A percentile compares a stretch with the other conserved stretches of the same genome.
Conservation (phyloP, 2,888 invertebrate species). For the Dynastes grantii region DNA sequence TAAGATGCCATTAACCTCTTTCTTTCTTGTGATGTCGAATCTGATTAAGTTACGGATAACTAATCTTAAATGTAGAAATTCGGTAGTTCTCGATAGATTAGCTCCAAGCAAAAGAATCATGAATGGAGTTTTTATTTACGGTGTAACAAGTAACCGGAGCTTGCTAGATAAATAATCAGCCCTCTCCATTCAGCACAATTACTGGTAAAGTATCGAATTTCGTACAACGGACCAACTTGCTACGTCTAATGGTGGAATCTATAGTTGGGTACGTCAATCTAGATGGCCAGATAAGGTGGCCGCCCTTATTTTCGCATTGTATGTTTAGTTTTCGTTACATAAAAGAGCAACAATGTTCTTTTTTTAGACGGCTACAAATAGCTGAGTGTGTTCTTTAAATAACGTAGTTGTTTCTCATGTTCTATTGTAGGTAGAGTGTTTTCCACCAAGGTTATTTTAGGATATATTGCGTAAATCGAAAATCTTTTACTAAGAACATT, state of each 20-base stretch:
- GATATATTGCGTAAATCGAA: too few species aligned
- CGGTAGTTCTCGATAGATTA: slow-evolving; percentile 27
- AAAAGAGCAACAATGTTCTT: slow-evolving; percentile 53
- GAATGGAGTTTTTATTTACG: slow-evolving; percentile 50
- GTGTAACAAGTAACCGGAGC: slow-evolving; percentile 53
- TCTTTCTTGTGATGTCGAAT: slow-evolving; percentile 26
- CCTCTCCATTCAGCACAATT: slow-evolving; percentile 54
- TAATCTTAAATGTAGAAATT: slow-evolving; percentile 40
- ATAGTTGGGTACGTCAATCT: slow-evolving; percentile 17
- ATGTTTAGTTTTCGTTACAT: slow-evolving; percentile 42
- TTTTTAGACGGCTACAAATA: slow-evolving; percentile 32
- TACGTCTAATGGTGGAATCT: slow-evolving; percentile 1
- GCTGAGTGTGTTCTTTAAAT: slow-evolving; percentile 7
- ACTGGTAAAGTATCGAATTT: slow-evolving; percentile 53
- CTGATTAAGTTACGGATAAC: slow-evolving; percentile 31
- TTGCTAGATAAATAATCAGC: slow-evolving; percentile 55
- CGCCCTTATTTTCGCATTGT: slow-evolving; percentile 46
- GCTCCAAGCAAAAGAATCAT: slow-evolving; percentile 18
- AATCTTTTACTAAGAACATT: too few species aligned
- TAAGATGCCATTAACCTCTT: slow-evolving; percentile 43
- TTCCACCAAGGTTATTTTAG: slow-evolving; percentile 22
- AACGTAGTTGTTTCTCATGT: not conserved
- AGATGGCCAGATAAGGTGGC: slow-evolving; percentile 39
- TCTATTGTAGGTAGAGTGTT: too few species aligned
- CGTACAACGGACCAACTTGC: slow-evolving; percentile 36